Evolutionary conservation across 2,113 vertebrate species (phyloP), one percentile per base, ranked within the genome.

Genomic region (Callospermophilus lateralis): DNA sequence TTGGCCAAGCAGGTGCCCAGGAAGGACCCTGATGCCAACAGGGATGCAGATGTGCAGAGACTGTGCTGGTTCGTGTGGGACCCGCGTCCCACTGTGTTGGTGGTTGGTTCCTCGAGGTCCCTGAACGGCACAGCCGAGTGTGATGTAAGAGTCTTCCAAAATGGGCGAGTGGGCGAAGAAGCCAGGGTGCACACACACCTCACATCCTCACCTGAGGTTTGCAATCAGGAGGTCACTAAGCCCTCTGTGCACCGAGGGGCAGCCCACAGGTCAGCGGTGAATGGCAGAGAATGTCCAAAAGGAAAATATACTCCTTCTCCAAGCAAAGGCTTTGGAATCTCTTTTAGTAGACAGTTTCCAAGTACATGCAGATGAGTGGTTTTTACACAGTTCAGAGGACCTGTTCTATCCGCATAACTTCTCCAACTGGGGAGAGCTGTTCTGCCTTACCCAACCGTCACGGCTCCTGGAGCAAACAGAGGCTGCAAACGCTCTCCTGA

Each of bases 21-120:
- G 45, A 94, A 95, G n/a, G 8, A 80, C 84, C 30, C 39, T 42
- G 30, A 30, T n/a, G 76, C n/a, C 86, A 84, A 77, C 74, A 92
- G 84, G 34, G 90, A 96, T 42, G 39, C 76, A n/a, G n/a, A n/a
- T n/a, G n/a, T n/a, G n/a, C n/a, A 80, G 2, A 9, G 51, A 94
- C 39, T 61, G 4, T 1, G 51, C 24, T 80, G 39, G 55, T 78
- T 70, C 30, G 93, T 72, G 93, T 89, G 48, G 87, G 6, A 3
- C 20, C 8, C 84, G 84, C 88, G 73, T 94, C 76, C 42, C 87
- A 24, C 17, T 53, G 24, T 9, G 4, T 15, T 93, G 74, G 22
- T 0, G 70, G 48, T 74, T 84, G 81, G 0, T 72, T 79, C 88
- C 45, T n/a, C 76, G 13, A 2, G 90, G 6, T 32, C 16, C 79